Percentiles rank a stretch among this genome's conserved stretches.
Evolutionary conservation across 53 echinoderm and acorn worm genomes (phyloP).

Genomic region (Astropecten irregularis): DNA sequence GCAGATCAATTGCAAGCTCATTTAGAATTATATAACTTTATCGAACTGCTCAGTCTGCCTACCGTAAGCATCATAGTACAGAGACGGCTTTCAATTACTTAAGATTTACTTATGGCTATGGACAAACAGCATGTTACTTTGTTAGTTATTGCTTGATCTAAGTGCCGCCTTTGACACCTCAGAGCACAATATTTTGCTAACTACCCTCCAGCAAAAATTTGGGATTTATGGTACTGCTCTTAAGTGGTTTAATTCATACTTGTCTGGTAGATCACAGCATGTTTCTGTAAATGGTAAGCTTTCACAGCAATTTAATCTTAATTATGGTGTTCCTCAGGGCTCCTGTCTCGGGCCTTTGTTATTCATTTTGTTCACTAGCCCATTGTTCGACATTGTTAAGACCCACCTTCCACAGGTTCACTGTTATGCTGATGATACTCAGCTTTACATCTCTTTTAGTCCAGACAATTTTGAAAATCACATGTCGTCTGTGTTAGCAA

Average conservation of each 20-base stretch:
- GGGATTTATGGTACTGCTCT: constrained; percentile 15
- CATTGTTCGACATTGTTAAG: constrained; percentile 8
- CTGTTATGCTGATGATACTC: constrained; percentile 4
- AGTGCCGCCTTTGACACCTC: constrained; percentile 39
- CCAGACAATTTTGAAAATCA: not conserved
- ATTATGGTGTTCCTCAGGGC: constrained; percentile 1
- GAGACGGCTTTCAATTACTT: constrained; percentile 39
- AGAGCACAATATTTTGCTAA: constrained; percentile 17
- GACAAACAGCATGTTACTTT: constrained; percentile 4
- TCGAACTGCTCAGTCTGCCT: constrained; percentile 36
- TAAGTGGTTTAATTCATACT: constrained; percentile 27
- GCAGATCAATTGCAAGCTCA: not conserved
- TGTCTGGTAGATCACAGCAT: constrained; percentile 9
- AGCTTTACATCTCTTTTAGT: not conserved
- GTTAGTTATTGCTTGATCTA: constrained; percentile 24
- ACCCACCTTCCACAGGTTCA: not conserved
- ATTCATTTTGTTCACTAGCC: constrained; percentile 24
- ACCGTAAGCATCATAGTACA: constrained; percentile 27
- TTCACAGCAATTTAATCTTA: not conserved
- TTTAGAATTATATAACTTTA: constrained; percentile 2
- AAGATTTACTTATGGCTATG: constrained; percentile 29
- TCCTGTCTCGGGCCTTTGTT: constrained; percentile 2
- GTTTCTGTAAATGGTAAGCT: not conserved
- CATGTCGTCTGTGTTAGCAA: not conserved
- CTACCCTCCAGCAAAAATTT: not conserved